Percentiles rank a stretch among this genome's conserved stretches.
Evolutionary conservation across 2,113 vertebrate species (phyloP).

Genomic region (Paramisgurnus dabryanus): DNA sequence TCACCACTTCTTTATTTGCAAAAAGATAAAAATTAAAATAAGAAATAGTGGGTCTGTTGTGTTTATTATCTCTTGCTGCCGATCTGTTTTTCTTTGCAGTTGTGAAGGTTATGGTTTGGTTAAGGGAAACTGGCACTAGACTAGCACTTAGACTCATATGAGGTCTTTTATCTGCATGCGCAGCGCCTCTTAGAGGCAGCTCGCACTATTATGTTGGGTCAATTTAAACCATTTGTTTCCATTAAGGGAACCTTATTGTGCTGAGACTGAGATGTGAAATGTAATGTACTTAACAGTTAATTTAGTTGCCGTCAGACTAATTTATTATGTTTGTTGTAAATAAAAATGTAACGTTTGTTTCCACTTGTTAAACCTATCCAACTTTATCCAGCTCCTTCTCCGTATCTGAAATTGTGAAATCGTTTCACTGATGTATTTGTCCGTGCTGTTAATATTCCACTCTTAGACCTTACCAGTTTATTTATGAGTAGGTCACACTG

Average conservation of each 20-base stretch:
- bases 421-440: slow-evolving; percentile 44
- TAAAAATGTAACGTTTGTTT: slow-evolving; percentile 43
- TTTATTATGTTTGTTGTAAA: slow-evolving; percentile 67
- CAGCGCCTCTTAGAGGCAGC: slow-evolving; percentile 26
- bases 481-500: slow-evolving; percentile 71
- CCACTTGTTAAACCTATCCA: slow-evolving; percentile 28
- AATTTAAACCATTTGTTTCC: slow-evolving; percentile 24
- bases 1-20: too few relatives aligned
- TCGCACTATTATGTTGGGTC: neutral
- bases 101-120: neutral
- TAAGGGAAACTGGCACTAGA: neutral
- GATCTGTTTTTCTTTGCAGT: slow-evolving; percentile 12
- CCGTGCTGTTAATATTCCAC: slow-evolving; percentile 67
- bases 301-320: slow-evolving; percentile 50
- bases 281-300: slow-evolving; percentile 49
- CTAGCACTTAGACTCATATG: neutral
- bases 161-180: slow-evolving; percentile 6
- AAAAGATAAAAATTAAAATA: too few relatives aligned
- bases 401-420: slow-evolving; percentile 32
- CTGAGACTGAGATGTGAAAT: slow-evolving; percentile 58
- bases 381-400: neutral
- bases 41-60: too few relatives aligned
- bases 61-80: too few relatives aligned
- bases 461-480: slow-evolving; percentile 61
- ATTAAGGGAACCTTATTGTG: slow-evolving; percentile 10